phyloP scores from a whole-genome alignment of 1,140 invertebrate genomes.

The Pseudomyrmex dendroicus region DNA sequence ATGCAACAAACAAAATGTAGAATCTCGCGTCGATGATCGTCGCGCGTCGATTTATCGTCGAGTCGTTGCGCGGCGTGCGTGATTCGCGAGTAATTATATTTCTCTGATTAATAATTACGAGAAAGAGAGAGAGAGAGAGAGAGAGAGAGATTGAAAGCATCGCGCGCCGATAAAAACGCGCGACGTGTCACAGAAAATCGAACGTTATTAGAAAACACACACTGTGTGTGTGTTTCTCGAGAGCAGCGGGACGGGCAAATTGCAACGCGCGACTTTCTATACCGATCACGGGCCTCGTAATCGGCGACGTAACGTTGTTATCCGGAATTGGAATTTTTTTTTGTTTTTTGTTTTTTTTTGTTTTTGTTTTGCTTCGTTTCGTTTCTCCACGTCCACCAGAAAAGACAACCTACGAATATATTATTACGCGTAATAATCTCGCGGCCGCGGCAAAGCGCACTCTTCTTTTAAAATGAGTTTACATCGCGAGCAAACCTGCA shows the following conservation, averaged over 20 bases:
- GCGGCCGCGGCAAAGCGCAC: neutral
- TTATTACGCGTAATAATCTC: constrained; percentile 32
- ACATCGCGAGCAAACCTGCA: too few species aligned
- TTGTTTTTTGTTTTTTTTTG: too few species aligned
- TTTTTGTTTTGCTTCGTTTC: too few species aligned
- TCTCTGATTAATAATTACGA: constrained; percentile 32
- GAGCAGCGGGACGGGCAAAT: neutral
- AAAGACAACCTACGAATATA: too few species aligned
- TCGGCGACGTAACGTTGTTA: neutral
- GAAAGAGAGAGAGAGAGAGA: too few species aligned
- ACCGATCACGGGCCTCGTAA: constrained; percentile 10
- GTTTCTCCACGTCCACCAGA: too few species aligned
- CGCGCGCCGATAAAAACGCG: constrained; percentile 2
- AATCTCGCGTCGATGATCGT: neutral
- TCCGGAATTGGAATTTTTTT: neutral
- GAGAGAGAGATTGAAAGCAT: neutral
- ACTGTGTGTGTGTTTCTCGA: too few species aligned
- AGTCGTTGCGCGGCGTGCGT: neutral
- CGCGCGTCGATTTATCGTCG: neutral
- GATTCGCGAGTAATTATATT: constrained; percentile 31
- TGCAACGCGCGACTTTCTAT: constrained; percentile 12
- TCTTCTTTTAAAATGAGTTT: too few species aligned
- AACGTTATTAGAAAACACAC: constrained; percentile 13
- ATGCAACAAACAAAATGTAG: too few species aligned
- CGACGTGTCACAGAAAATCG: too few species aligned